These are phyloP conservation scores for Petromus typicus DNA, from an alignment of 2,113 vertebrate genomes.

Conservation along the genomic window DNA sequence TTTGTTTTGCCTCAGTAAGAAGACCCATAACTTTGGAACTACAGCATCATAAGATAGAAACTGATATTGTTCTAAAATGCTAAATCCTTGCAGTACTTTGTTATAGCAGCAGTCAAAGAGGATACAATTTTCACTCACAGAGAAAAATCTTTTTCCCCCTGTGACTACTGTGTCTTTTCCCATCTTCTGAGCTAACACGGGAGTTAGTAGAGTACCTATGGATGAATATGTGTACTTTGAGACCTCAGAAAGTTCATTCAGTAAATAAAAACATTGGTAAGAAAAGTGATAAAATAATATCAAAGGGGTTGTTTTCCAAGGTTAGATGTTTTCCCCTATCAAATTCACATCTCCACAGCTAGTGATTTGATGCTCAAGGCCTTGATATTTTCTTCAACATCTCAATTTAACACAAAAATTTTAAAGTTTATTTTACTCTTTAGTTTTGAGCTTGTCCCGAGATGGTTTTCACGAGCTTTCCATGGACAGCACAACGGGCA, in stretches of 20 bases:
- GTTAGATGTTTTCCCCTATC: neutral
- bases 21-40: neutral
- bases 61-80: neutral
- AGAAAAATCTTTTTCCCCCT: neutral
- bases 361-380: neutral
- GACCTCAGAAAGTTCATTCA: neutral
- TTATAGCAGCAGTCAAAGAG: neutral
- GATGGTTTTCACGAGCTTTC: neutral
- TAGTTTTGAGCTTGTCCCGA: neutral
- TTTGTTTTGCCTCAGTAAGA: neutral
- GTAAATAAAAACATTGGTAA: neutral
- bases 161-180: no score
- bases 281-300: neutral
- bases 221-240: neutral
- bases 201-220: neutral
- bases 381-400: neutral
- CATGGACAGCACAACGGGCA: rapidly evolving
- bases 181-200: neutral
- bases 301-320: neutral
- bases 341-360: neutral
- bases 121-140: neutral
- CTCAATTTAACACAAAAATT: neutral
- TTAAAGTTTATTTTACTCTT: neutral
- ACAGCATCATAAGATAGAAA: neutral
- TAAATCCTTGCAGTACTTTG: neutral